Percentiles rank a stretch among this genome's conserved stretches.
phyloP scores from a whole-genome alignment of 2,797 vertebrate genomes.

The Enteromius fasciolatus region DNA sequence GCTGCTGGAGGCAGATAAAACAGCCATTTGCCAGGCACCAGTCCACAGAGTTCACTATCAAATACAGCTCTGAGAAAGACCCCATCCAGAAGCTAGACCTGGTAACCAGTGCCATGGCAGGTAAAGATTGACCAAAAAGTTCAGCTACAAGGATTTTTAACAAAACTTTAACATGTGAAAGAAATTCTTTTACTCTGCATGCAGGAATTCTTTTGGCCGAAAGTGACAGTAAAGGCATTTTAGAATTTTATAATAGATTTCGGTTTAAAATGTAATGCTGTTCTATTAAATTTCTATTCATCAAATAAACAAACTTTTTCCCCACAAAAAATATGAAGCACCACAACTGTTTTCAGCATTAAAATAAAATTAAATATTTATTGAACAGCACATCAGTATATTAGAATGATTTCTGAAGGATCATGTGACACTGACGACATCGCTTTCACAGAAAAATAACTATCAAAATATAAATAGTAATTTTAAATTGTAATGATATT shows the following conservation, averaged over 20 bases:
- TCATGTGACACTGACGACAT: background rate
- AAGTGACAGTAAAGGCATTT: too few species aligned
- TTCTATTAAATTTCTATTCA: background rate
- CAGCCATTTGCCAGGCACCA: slow-evolving; percentile 82
- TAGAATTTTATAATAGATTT: background rate
- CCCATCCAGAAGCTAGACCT: slow-evolving; percentile 82
- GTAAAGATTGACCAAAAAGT: slow-evolving; percentile 68
- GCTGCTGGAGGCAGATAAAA: slow-evolving; percentile 87
- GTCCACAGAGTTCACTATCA: slow-evolving; percentile 87
- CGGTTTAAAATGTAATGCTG: background rate
- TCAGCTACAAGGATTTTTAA: background rate
- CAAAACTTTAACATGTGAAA: background rate
- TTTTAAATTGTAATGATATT: background rate
- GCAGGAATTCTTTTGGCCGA: too few species aligned
- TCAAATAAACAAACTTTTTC: background rate
- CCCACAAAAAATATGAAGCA: background rate
- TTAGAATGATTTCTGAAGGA: background rate
- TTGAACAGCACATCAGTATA: background rate
- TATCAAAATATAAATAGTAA: background rate
- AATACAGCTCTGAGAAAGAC: slow-evolving; percentile 84
- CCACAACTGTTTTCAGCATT: background rate
- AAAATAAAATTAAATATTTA: background rate
- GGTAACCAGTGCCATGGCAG: slow-evolving; percentile 83
- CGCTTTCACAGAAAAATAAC: background rate
- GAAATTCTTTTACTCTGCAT: too few species aligned